Evolutionary conservation across 1,140 invertebrate genomes (phyloP).

Genomic region (Drosophila orosa): DNA sequence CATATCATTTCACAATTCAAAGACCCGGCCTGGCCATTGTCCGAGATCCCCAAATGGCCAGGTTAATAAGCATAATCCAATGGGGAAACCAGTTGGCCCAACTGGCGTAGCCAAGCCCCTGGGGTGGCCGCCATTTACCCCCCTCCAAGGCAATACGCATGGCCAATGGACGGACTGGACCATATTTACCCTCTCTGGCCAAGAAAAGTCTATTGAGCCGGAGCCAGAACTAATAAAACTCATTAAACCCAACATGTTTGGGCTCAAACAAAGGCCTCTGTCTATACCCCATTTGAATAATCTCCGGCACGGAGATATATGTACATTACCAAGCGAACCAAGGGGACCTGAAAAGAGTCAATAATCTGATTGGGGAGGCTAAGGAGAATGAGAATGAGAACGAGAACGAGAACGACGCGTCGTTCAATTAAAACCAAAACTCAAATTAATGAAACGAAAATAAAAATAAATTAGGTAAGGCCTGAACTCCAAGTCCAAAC

Average conservation of each 20-base stretch:
- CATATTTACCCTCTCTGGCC: constrained; percentile 40
- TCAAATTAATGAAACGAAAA: constrained; percentile 80
- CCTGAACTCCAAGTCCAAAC: constrained; percentile 37
- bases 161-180: constrained; percentile 43
- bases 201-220: constrained; percentile 32
- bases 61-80: constrained; percentile 72
- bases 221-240: constrained; percentile 74
- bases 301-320: constrained; percentile 45
- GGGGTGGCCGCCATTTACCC: constrained; percentile 24
- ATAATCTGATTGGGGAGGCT: constrained; percentile 75
- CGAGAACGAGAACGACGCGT: constrained; percentile 12
- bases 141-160: constrained; percentile 45
- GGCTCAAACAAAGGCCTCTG: constrained; percentile 72
- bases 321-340: constrained; percentile 13
- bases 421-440: constrained; percentile 60
- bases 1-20: constrained; percentile 56
- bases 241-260: constrained; percentile 80
- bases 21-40: constrained; percentile 46
- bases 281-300: constrained; percentile 72
- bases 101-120: constrained; percentile 53
- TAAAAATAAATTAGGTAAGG: constrained; percentile 74
- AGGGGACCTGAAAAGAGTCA: constrained; percentile 60
- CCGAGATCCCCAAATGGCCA: constrained; percentile 54
- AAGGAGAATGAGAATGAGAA: constrained; percentile 55
- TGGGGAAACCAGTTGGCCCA: constrained; percentile 61